phyloP scores from a whole-genome alignment of 2,797 vertebrate genomes.

The Arnoldichthys spilopterus region DNA sequence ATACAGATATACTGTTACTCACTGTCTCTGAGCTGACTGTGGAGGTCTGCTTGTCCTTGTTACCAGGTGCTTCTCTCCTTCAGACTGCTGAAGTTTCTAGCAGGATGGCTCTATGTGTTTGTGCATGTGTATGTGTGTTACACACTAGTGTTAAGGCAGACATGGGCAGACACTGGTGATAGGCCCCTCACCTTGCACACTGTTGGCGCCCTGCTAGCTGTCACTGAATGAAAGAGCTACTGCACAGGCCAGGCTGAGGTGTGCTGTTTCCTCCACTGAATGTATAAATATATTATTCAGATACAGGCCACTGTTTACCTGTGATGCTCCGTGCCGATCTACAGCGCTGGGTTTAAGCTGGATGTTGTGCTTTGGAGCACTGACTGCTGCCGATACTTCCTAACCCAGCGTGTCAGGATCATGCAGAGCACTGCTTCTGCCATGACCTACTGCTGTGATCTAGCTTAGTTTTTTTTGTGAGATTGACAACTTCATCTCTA shows the following conservation, averaged over 20 bases:
- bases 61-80: constrained; percentile 41
- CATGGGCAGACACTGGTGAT: constrained; percentile 46
- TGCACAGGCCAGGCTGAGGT: constrained; percentile 36
- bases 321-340: constrained; percentile 36
- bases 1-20: constrained; percentile 20
- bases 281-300: constrained; percentile 56
- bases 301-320: constrained; percentile 48
- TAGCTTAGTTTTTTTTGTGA: not conserved
- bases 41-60: constrained; percentile 50
- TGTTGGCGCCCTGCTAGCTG: constrained; percentile 32
- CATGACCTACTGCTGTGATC: constrained; percentile 22
- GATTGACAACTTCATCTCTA: constrained; percentile 33
- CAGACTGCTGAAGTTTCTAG: constrained; percentile 40
- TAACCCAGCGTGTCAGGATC: constrained; percentile 34
- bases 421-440: constrained; percentile 14
- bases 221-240: constrained; percentile 46
- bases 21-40: constrained; percentile 45
- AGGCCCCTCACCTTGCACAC: constrained; percentile 46
- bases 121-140: constrained; percentile 25
- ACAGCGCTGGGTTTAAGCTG: constrained; percentile 21
- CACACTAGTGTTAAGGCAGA: constrained; percentile 38
- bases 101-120: constrained; percentile 19
- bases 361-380: constrained; percentile 24
- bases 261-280: constrained; percentile 36
- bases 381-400: constrained; percentile 25